Evolutionary conservation across 92 coral and sea anemone genomes (phyloP), one percentile per base, ranked within the genome.

Genomic region (Phenganax marumi): DNA sequence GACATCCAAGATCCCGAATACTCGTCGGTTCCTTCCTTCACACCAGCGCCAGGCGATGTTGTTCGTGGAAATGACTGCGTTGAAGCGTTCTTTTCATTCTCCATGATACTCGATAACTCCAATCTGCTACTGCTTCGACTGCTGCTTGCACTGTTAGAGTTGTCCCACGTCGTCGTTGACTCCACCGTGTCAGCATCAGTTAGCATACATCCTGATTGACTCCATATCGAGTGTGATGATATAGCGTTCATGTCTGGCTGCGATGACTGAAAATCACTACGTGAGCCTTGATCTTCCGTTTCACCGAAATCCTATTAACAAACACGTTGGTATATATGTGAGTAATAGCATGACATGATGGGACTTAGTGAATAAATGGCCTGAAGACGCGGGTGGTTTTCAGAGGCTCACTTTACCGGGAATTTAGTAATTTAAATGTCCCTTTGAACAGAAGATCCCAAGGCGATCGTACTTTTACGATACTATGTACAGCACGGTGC

Each of bases 81-180:
- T 16, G 90, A 83, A 3, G 86, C 62, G 7, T 83, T 50, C 48
- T 78, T 80, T 46, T 92, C 98, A 81, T 88, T 91, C 83, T 95
- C 98, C 97, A 95, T 95, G 84, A 95, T 95, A 13, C 93, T 89
- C 52, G 93, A 93, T 6, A 95, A 89, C 84, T 95, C 98, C 76
- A 92, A 92, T 11, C 98, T 92, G 82, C 98, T 95, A 60, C 98
- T 95, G 60, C 98, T 95, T 76, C 97, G 85, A 68, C 97, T 91
- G 62, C 98, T 95, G 64, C 98, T 95, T 3, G 98, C 93, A 72
- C 98, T 95, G 87, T 95, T 97, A 0, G 98, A 95, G 86, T 95
- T 95, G 73, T 95, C 93, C 98, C 98, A 95, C 12, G 90, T 33
- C 43, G 43, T 93, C 77, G 91, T 97, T 52, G 90, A 87, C 21